Base-by-base conservation (phyloP, 2,797 vertebrate species). In the Phalanger gymnotis region DNA sequence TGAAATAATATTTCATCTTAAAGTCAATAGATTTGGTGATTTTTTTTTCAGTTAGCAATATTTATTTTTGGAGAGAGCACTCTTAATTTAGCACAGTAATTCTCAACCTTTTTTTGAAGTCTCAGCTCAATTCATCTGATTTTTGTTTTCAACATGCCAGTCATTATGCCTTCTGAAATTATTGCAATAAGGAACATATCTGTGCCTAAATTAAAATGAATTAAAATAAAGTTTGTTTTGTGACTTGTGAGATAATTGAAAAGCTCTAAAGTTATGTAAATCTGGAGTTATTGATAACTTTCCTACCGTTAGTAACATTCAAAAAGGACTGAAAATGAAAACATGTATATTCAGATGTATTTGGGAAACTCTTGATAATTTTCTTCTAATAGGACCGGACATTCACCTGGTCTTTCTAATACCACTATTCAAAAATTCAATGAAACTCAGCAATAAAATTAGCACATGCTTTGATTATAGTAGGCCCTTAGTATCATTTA, bases 31-130 rank as follows among this genome's bases (percentile, higher is more conserved):
- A 81, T 81, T 28, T 92, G 53, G 28, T 92, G 58, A 90, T 97
- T 31, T 56, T 13, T 91, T 95, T 94, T 94, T n/a, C 56, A 28
- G 34, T 3, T n/a, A 93, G 53, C 30, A 94, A 55, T 94, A 30
- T 81, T 27, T 95, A 91, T 93, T 56, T 81, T 47, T 51, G 54
- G 19, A 28, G 31, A 5, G 53, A 54, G 34, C 5, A 93, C 61
- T 66, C 12, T 90, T 93, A 93, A 81, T 51, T 40, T 92, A 14
- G 6, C 2, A 7, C 40, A 95, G 40, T 91, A 13, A 92, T 31
- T 92, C 73, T 31, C 66, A 94, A 96, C 55, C 92, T 93, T 56
- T 92, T 55, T 93, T 97, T 90, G 7, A 53, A 89, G 47, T 95
- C 9, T 87, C 73, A 11, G 6, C 40, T 87, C 16, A 73, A 40